Base-by-base conservation (phyloP, 2,113 vertebrate genomes). In the Rhegmatorhina hoffmannsi region DNA sequence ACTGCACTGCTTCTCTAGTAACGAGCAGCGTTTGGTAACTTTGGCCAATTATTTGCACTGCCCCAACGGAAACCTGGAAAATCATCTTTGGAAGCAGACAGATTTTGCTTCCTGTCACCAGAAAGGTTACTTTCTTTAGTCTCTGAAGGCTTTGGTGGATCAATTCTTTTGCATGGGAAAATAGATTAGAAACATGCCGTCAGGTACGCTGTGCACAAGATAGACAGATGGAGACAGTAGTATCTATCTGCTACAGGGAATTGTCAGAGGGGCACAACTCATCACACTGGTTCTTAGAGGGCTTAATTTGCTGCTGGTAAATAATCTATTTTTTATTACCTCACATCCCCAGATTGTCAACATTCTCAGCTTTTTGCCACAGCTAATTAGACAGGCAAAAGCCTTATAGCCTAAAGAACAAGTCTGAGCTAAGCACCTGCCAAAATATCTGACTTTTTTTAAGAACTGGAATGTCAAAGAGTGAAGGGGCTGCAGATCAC, bases 361-460 rank as follows among this genome's bases (percentile, higher is more conserved):
- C 95, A 92, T 89, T 91, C 87, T 94, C 93, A 78, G 91, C 89
- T 96, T 97, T 97, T 95, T 96, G 87, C 96, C 95, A 94, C 94
- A 97, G 95, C 95, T 97, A 97, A 97, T 97, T 96, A 97, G 97
- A 97, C 95, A 97, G 95, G 96, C 95, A 97, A 97, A 97, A 95
- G 92, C 92, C 85, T 96, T 74, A 94, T 95, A 94, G 91, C 94
- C 93, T 94, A 89, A 94, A 95, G 95, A 97, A 96, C 95, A 84
- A 97, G 96, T 79, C 93, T 93, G 89, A 92, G 88, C 86, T 93
- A 94, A 97, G 95, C 95, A 97, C 96, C 97, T 97, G 96, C 95
- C 94, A 97, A 96, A 94, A 93, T 95, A 86, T 90, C 90, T 73
- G 95, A 68, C 94, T 94, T 96, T 96, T 95, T 97, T 95, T 84